Evolutionary conservation across 2,113 vertebrate species (phyloP).

Genomic region (Nothobranchius kuhntae): DNA sequence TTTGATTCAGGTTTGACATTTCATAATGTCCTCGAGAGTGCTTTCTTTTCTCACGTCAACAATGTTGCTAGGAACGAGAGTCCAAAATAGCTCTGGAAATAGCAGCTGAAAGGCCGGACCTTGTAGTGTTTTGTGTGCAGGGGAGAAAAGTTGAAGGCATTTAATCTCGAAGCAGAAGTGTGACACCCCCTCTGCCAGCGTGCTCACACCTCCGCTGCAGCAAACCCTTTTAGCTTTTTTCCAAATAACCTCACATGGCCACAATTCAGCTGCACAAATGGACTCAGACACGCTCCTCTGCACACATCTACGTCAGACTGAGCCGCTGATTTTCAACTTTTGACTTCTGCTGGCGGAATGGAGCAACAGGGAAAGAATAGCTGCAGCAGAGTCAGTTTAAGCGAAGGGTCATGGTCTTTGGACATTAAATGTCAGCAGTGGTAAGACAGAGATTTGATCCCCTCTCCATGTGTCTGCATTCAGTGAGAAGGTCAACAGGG

Average conservation of each 20-base stretch:
- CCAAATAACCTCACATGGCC: constrained; percentile 7
- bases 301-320: constrained; percentile 13
- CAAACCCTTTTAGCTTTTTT: neutral
- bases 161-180: constrained; percentile 5
- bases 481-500: constrained; percentile 74
- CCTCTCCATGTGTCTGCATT: constrained; percentile 38
- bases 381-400: constrained; percentile 32
- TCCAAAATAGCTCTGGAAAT: constrained; percentile 8
- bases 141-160: constrained; percentile 8
- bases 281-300: constrained; percentile 8
- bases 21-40: neutral
- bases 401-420: constrained; percentile 82
- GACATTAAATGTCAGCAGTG: constrained; percentile 79
- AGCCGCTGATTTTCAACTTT: constrained; percentile 17
- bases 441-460: constrained; percentile 79
- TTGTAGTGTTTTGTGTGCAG: constrained; percentile 4
- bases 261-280: constrained; percentile 5
- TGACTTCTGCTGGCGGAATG: constrained; percentile 15
- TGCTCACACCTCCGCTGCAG: neutral
- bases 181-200: neutral
- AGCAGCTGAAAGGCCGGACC: neutral
- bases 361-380: constrained; percentile 16
- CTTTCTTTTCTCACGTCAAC: constrained; percentile 14
- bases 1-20: constrained; percentile 29
- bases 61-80: neutral